phyloP scores from a whole-genome alignment of 2,113 vertebrate genomes.

The Oxygymnocypris stewartii region DNA sequence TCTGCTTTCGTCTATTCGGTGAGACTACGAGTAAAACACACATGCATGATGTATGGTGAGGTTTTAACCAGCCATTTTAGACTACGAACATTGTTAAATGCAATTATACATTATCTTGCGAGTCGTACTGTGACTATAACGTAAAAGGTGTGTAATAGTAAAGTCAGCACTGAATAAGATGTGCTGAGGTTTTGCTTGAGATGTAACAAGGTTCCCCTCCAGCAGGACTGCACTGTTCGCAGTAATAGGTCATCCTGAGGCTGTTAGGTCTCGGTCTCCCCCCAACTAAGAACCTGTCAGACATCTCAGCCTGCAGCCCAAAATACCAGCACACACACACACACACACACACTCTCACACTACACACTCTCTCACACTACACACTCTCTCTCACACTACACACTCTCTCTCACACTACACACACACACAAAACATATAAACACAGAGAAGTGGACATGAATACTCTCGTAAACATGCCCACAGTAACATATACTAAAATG shows the following conservation, averaged over 20 bases:
- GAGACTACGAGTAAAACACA: background rate
- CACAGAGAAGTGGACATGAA: background rate
- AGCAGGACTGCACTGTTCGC: constrained; percentile 39
- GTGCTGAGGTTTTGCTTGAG: constrained; percentile 21
- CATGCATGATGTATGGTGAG: background rate
- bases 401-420: background rate
- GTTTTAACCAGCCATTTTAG: background rate
- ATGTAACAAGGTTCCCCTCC: constrained; percentile 37
- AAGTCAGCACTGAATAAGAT: constrained; percentile 20
- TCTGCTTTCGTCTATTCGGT: background rate
- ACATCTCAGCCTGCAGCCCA: constrained; percentile 23
- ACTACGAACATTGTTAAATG: background rate
- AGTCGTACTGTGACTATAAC: background rate
- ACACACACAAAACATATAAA: background rate
- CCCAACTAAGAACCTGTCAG: constrained; percentile 42
- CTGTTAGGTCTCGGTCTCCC: constrained; percentile 32
- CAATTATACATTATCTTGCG: background rate
- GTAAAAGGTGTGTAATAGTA: background rate
- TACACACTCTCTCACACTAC: constrained; percentile 15
- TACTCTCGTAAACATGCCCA: background rate
- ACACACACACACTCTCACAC: background rate
- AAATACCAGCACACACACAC: constrained; percentile 20
- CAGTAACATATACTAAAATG: background rate
- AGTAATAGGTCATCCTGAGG: constrained; percentile 50
- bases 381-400: constrained; percentile 24